phyloP scores from a whole-genome alignment of 2,888 invertebrate species.

The Bugula neritina region DNA sequence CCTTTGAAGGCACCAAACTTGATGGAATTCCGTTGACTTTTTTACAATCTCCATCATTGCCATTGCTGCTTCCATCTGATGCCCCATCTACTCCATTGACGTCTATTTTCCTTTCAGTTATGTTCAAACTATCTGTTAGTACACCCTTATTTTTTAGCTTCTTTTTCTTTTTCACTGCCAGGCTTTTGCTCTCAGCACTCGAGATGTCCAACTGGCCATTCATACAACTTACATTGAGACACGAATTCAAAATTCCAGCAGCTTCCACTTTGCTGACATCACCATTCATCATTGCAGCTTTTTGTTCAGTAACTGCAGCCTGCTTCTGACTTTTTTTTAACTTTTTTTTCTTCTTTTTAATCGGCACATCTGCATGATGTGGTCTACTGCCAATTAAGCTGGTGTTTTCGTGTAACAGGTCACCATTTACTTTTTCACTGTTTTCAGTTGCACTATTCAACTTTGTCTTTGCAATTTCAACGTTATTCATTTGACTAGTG shows the following conservation, averaged over 20 bases:
- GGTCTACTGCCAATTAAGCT: too few relatives aligned
- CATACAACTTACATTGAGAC: neutral
- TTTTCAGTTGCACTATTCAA: too few relatives aligned
- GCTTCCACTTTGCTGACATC: neutral
- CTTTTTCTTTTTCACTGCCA: neutral
- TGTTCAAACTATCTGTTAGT: too few relatives aligned
- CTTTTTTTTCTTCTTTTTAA: slow-evolving; percentile 8
- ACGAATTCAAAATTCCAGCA: neutral
- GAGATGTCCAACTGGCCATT: neutral
- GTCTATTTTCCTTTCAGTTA: too few relatives aligned
- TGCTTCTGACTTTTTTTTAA: neutral
- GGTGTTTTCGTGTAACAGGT: too few relatives aligned
- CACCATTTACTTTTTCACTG: too few relatives aligned
- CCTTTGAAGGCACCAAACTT: too few relatives aligned
- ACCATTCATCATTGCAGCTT: neutral
- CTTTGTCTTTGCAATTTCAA: neutral
- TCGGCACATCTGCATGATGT: too few relatives aligned
- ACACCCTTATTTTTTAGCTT: too few relatives aligned
- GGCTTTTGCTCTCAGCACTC: neutral
- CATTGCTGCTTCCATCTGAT: neutral
- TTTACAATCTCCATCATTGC: neutral
- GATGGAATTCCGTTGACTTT: neutral
- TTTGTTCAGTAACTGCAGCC: neutral
- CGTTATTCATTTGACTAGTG: neutral
- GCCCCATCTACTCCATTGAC: neutral